phyloP scores from a whole-genome alignment of 2,797 vertebrate species.

The Macropus fuliginosus region DNA sequence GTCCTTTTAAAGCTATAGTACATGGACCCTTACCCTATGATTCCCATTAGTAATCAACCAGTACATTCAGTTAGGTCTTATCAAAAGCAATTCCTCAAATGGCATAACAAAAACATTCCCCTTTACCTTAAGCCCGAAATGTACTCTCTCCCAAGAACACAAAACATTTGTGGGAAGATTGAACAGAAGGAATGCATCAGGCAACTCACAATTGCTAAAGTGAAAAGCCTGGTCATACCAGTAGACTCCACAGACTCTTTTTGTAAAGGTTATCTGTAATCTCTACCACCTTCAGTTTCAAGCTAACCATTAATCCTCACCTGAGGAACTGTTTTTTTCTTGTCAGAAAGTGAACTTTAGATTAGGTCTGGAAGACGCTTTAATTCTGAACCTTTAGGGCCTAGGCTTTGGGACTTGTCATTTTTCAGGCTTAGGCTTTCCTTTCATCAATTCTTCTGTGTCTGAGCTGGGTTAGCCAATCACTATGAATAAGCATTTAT shows the following conservation, averaged over 20 bases:
- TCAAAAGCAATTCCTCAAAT: neutral
- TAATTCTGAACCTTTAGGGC: neutral
- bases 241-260: neutral
- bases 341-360: neutral
- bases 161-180: neutral
- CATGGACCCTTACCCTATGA: neutral
- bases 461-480: neutral
- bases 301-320: no score
- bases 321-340: neutral
- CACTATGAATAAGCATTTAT: neutral
- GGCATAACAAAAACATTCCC: neutral
- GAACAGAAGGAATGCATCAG: neutral
- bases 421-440: neutral
- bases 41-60: neutral
- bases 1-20: neutral
- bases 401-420: neutral
- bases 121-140: neutral
- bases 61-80: neutral
- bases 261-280: no score
- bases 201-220: neutral
- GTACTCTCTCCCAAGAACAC: neutral
- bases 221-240: neutral
- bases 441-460: neutral
- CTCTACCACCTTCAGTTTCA: no score
- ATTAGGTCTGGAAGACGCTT: neutral